A percentile compares a stretch with the other conserved stretches of the same genome.
These are phyloP conservation scores for Plecotus auritus DNA, from an alignment of 2,113 vertebrate species.

Conservation along the genomic window DNA sequence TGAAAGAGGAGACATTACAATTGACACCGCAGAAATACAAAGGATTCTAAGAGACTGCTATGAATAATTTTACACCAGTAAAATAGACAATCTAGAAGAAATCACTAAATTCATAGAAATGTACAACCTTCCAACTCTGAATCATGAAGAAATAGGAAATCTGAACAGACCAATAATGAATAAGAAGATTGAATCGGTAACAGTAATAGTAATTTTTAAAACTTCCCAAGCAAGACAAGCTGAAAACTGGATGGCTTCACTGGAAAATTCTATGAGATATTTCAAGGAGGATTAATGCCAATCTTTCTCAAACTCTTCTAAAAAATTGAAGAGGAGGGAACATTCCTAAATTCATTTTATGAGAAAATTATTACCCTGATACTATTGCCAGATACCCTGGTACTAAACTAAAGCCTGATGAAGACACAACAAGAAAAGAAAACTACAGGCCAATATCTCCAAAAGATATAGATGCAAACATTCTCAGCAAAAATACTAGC, in stretches of 20 bases:
- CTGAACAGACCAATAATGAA: background rate
- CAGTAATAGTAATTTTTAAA: background rate
- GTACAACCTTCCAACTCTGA: background rate
- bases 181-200: background rate
- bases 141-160: background rate
- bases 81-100: background rate
- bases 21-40: background rate
- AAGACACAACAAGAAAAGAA: background rate
- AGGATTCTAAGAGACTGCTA: background rate
- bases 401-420: background rate
- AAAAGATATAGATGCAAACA: background rate
- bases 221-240: background rate
- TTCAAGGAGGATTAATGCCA: background rate
- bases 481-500: background rate
- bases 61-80: background rate
- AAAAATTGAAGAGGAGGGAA: background rate
- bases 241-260: background rate
- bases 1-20: background rate
- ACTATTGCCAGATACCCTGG: background rate
- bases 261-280: background rate
- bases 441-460: background rate
- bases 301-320: background rate
- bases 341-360: background rate
- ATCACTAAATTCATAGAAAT: background rate
- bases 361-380: background rate